Evolutionary conservation across 2,113 vertebrate species (phyloP).

Genomic region (Gavia stellata): DNA sequence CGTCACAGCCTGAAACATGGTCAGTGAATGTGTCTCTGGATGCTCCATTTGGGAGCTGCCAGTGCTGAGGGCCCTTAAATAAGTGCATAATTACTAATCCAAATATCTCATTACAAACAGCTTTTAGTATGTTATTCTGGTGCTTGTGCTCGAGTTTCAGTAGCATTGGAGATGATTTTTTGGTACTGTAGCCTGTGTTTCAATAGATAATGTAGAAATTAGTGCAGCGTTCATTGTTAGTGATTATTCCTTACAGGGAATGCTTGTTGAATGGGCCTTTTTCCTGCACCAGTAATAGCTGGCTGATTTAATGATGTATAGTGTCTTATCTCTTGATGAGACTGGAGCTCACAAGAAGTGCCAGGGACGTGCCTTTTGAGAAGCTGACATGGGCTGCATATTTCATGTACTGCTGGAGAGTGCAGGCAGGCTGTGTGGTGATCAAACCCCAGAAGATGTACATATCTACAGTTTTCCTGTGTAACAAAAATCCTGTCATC

Average conservation of each 20-base stretch:
- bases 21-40: not conserved
- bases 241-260: not conserved
- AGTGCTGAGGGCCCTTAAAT: not conserved
- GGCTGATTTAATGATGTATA: not conserved
- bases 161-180: not conserved
- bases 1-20: not conserved
- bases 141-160: not conserved
- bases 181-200: not conserved
- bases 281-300: not conserved
- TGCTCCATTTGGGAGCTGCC: not conserved
- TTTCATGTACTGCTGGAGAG: not conserved
- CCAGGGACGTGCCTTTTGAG: not conserved
- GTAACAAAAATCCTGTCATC: constrained; percentile 6
- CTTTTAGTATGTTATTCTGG: not conserved
- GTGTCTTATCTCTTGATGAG: not conserved
- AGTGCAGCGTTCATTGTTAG: not conserved
- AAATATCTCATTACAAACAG: not conserved
- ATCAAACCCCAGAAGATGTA: not conserved
- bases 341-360: not conserved
- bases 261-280: not conserved
- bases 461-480: not conserved
- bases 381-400: not conserved
- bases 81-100: not conserved
- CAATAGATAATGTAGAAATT: not conserved
- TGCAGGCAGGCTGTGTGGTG: not conserved